Evolutionary conservation across 2,113 vertebrate genomes (phyloP).

Genomic region (Seriola quinqueradiata): DNA sequence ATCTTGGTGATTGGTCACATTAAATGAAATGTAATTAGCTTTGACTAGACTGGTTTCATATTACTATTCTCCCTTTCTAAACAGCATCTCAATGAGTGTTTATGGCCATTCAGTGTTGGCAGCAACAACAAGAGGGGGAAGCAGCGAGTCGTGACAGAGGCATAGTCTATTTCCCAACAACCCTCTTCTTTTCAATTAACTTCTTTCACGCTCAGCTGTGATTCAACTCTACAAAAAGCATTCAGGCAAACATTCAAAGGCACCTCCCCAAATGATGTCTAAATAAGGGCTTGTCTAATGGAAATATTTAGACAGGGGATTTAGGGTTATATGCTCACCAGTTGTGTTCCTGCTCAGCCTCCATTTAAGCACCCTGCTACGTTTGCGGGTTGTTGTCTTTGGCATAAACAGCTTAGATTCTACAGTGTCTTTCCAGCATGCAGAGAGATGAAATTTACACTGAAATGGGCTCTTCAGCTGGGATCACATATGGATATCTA

Average conservation of each 20-base stretch:
- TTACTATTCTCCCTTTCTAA: conserved; percentile 16
- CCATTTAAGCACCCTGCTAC: conserved; percentile 16
- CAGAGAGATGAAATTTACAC: conserved; percentile 26
- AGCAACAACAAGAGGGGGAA: conserved; percentile 35
- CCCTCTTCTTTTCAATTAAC: conserved; percentile 65
- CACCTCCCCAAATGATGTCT: conserved; percentile 44
- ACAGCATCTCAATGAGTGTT: conserved; percentile 27
- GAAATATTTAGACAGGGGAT: conserved; percentile 49
- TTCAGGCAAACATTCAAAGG: conserved; percentile 53
- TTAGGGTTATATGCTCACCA: conserved; percentile 30
- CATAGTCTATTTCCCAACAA: conserved; percentile 41
- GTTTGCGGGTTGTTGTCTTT: conserved; percentile 33
- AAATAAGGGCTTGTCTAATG: conserved; percentile 48
- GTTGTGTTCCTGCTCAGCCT: conserved; percentile 36
- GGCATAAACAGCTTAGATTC: conserved; percentile 44
- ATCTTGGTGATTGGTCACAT: conserved; percentile 15
- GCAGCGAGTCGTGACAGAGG: conserved; percentile 37
- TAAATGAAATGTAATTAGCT: conserved; percentile 16
- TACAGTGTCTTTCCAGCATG: conserved; percentile 30
- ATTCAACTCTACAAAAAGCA: conserved; percentile 52
- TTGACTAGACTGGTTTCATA: conserved; percentile 31
- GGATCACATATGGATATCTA: conserved; percentile 14
- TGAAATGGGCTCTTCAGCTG: conserved; percentile 25
- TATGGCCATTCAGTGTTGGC: conserved; percentile 35
- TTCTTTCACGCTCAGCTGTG: conserved; percentile 51